Conservation (phyloP, 30 jellyfish, hydroid and myxozoan genomes). For the Haliclystus octoradiatus region DNA sequence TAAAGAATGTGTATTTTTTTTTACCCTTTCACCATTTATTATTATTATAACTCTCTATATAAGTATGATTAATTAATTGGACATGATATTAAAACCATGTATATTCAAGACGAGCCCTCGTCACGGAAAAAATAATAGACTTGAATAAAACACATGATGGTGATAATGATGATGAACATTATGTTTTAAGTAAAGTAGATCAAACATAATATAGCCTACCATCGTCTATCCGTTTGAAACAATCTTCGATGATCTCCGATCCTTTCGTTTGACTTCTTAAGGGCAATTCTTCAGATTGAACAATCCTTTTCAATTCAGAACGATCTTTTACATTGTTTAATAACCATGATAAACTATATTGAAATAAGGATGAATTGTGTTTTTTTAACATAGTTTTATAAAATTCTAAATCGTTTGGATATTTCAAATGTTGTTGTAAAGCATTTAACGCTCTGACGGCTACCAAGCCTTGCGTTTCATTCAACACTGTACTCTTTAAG, state of each 20-base stretch:
- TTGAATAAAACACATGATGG: too few species aligned
- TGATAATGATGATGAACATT: too few species aligned
- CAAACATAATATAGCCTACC: conserved; percentile 16
- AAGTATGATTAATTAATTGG: too few species aligned
- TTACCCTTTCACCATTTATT: too few species aligned
- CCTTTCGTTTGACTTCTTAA: conserved; percentile 19
- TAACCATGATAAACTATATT: conserved; percentile 61
- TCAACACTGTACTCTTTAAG: conserved; percentile 47
- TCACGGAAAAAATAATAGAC: too few species aligned
- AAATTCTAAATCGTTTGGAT: conserved; percentile 42
- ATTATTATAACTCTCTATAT: too few species aligned
- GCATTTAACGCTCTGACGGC: conserved; percentile 68
- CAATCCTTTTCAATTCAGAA: conserved; percentile 16
- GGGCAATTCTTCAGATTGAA: conserved; percentile 19
- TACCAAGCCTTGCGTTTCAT: conserved; percentile 71
- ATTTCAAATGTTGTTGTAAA: conserved; percentile 30
- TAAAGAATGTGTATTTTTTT: too few species aligned
- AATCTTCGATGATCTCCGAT: conserved; percentile 34
- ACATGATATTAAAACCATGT: too few species aligned
- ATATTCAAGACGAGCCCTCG: too few species aligned
- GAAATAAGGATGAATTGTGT: conserved; percentile 51
- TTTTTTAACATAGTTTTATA: conserved; percentile 31
- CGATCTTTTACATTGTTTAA: conserved; percentile 23
- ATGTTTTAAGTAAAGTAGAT: background rate
- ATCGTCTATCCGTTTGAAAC: conserved; percentile 6